Percentiles rank a stretch among this genome's conserved stretches.
These are phyloP conservation scores for Phyllotis vaccarum DNA, from an alignment of 2,797 vertebrate species.

Conservation along the genomic window DNA sequence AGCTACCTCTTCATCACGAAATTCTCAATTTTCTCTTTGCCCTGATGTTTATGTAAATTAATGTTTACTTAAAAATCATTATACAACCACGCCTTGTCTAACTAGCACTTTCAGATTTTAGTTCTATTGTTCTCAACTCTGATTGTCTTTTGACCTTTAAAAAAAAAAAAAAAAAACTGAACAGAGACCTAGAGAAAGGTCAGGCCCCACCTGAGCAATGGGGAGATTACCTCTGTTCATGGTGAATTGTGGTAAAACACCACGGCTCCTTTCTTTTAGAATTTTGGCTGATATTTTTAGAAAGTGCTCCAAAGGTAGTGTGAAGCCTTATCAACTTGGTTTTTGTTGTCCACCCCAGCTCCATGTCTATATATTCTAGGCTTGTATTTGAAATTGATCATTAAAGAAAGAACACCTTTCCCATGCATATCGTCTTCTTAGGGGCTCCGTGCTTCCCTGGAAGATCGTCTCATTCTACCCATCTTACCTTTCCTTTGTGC, in stretches of 20 bases:
- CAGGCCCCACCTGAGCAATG: not conserved
- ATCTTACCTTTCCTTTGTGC: not conserved
- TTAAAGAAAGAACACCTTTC: not conserved
- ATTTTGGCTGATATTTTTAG: not conserved
- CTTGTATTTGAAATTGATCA: slow-evolving; percentile 2
- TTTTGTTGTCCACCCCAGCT: slow-evolving; percentile 2
- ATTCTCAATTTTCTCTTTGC: slow-evolving; percentile 51
- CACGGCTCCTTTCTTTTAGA: not conserved
- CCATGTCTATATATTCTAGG: not conserved
- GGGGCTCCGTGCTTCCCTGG: not conserved
- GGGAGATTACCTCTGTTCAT: not conserved
- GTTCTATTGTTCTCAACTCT: slow-evolving; percentile 1
- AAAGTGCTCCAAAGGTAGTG: not conserved
- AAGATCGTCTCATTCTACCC: not conserved
- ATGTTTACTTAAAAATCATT: slow-evolving; percentile 65
- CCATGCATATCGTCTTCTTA: not conserved
- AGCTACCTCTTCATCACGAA: not conserved
- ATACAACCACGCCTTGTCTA: slow-evolving; percentile 11
- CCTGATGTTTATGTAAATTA: slow-evolving; percentile 62
- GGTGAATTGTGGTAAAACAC: not conserved
- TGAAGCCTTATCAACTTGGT: not conserved
- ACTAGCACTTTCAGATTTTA: slow-evolving; percentile 7
- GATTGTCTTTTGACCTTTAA: slow-evolving; percentile 46
- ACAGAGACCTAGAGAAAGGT: not conserved
- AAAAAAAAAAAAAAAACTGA: too few species aligned